Evolutionary conservation across 2,888 invertebrate genomes (phyloP).

Genomic region (Hypselothyrea guttata): DNA sequence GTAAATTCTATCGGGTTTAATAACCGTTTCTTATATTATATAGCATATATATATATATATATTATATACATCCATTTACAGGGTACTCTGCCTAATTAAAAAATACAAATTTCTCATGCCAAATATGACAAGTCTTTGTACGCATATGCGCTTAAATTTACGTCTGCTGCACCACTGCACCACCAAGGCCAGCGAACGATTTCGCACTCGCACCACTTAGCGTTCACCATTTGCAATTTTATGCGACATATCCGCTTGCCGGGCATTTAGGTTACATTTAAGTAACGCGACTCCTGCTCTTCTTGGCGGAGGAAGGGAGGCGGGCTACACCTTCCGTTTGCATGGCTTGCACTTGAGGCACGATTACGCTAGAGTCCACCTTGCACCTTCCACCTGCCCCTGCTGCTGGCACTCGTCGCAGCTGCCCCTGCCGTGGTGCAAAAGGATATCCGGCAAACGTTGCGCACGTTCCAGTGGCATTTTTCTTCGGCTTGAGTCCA

Average conservation of each 20-base stretch:
- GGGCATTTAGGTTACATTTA: conserved; percentile 70
- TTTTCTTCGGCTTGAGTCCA: conserved; percentile 50
- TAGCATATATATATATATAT: too few relatives aligned
- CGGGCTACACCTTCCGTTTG: conserved; percentile 52
- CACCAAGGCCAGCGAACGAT: too few relatives aligned
- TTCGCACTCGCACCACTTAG: conserved; percentile 44
- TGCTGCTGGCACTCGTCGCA: background rate
- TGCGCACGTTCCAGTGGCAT: conserved; percentile 69
- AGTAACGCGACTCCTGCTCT: conserved; percentile 38
- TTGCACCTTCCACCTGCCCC: background rate
- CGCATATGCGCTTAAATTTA: conserved; percentile 17
- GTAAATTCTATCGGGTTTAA: too few relatives aligned
- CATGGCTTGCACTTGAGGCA: conserved; percentile 38
- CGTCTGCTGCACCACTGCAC: conserved; percentile 13
- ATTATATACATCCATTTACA: too few relatives aligned
- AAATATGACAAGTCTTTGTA: conserved; percentile 9
- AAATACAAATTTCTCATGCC: conserved; percentile 18
- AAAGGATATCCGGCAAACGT: conserved; percentile 63
- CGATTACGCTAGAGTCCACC: conserved; percentile 27
- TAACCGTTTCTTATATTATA: too few relatives aligned
- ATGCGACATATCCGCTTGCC: conserved; percentile 73
- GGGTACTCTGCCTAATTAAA: conserved; percentile 40
- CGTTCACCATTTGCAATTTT: conserved; percentile 57
- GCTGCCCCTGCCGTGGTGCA: conserved; percentile 10
- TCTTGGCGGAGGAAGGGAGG: conserved; percentile 2